Conservation (phyloP, 2,888 invertebrate genomes). For the Mantis religiosa region DNA sequence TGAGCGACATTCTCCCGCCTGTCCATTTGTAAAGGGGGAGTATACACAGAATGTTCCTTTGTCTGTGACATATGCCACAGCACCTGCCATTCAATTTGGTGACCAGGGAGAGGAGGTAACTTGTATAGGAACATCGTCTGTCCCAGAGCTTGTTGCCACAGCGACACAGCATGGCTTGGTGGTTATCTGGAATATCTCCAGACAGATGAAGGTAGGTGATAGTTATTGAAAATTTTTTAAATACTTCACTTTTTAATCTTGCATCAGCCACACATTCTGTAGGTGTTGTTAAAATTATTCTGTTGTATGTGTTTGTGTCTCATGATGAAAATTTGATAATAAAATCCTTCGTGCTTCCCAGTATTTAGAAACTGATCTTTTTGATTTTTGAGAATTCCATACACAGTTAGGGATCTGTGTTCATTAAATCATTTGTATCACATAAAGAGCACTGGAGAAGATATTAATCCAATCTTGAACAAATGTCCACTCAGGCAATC, state of each 20-base stretch:
- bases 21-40: conserved; percentile 91
- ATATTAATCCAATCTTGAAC: too few relatives aligned
- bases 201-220: conserved; percentile 61
- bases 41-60: conserved; percentile 93
- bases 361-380: too few relatives aligned
- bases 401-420: too few relatives aligned
- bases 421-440: too few relatives aligned
- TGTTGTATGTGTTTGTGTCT: too few relatives aligned
- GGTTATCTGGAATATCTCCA: conserved; percentile 79
- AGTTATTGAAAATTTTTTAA: neutral
- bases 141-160: conserved; percentile 49
- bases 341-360: too few relatives aligned
- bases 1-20: conserved; percentile 88
- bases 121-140: conserved; percentile 51
- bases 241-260: neutral
- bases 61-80: conserved; percentile 77
- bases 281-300: too few relatives aligned
- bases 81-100: conserved; percentile 61
- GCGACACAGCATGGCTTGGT: conserved; percentile 54
- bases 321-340: too few relatives aligned
- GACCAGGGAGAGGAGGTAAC: conserved; percentile 57
- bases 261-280: too few relatives aligned
- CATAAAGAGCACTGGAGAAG: too few relatives aligned
- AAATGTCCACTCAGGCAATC: too few relatives aligned
- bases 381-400: too few relatives aligned